phyloP scores from a whole-genome alignment of 2,797 vertebrate genomes.

The Erethizon dorsatum region DNA sequence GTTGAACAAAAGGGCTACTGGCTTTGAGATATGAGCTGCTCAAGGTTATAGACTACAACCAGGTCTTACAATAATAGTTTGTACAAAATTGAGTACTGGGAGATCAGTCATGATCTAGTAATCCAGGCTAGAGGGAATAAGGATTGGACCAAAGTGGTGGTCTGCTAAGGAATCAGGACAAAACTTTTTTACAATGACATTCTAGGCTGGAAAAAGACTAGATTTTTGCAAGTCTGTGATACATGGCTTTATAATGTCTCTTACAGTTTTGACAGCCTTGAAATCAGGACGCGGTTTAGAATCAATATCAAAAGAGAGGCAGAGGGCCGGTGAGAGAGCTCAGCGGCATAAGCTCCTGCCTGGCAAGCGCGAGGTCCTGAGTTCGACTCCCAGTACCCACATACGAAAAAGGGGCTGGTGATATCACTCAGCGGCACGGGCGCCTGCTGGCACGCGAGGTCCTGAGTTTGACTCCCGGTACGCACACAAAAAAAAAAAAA shows the following conservation, averaged over 20 bases:
- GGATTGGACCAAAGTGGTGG: background rate
- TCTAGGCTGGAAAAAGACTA: background rate
- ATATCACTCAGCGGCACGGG: no score
- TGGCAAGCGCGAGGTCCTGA: no score
- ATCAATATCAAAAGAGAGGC: background rate
- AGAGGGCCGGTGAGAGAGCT: background rate
- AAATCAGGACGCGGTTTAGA: slow-evolving; percentile 6
- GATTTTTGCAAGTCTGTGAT: background rate
- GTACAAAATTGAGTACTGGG: background rate
- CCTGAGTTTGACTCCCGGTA: no score
- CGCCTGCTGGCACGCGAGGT: no score
- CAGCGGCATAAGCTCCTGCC: no score
- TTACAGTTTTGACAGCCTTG: background rate
- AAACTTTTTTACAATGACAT: background rate
- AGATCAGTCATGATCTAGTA: background rate
- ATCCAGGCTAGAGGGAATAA: background rate
- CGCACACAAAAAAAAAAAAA: no score
- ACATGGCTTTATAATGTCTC: background rate
- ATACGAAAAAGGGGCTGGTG: no score
- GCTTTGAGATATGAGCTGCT: background rate
- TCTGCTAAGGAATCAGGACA: background rate
- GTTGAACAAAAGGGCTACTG: background rate
- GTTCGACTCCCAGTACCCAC: no score
- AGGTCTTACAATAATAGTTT: background rate
- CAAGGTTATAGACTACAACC: background rate